phyloP scores from a whole-genome alignment of 1,140 invertebrate genomes.

The Pentalonia nigronervosa region DNA sequence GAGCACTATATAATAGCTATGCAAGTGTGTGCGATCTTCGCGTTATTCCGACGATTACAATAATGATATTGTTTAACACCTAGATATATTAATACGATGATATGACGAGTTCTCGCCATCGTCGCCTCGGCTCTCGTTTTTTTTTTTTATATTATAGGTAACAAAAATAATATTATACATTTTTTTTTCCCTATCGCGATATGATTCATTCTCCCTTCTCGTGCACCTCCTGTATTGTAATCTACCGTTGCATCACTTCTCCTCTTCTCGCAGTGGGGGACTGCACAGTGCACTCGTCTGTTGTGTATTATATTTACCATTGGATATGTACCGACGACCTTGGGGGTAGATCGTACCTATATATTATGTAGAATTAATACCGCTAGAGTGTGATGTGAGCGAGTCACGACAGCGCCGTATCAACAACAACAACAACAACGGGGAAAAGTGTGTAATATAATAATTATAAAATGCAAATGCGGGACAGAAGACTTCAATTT shows the following conservation, averaged over 20 bases:
- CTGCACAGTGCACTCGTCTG: background rate
- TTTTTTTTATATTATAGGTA: background rate
- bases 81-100: background rate
- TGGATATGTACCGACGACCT: background rate
- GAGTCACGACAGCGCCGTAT: background rate
- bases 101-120: background rate
- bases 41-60: background rate
- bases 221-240: background rate
- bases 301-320: background rate
- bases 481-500: no score
- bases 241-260: background rate
- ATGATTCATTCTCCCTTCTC: background rate
- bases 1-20: background rate
- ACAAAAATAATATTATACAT: background rate
- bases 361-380: background rate
- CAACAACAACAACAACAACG: background rate
- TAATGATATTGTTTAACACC: slow-evolving; percentile 6
- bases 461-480: background rate
- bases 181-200: background rate
- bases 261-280: background rate
- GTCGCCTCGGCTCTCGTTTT: background rate
- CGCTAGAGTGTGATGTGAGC: background rate
- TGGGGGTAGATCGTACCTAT: background rate
- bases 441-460: background rate
- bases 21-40: background rate